These are phyloP conservation scores for Meliscaeva auricollis DNA, from an alignment of 2,888 invertebrate genomes.

Conservation along the genomic window DNA sequence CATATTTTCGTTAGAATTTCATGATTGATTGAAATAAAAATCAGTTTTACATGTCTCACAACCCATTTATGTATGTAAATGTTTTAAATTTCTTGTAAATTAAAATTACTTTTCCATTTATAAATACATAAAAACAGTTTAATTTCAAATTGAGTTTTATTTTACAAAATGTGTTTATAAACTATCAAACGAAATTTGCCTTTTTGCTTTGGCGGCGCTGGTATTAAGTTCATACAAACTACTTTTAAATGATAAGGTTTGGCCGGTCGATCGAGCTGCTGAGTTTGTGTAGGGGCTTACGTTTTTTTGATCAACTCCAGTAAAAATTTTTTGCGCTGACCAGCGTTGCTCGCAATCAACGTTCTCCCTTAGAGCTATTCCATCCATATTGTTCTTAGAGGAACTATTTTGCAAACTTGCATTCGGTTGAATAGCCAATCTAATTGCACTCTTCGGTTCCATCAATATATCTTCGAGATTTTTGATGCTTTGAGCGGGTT, in stretches of 20 bases:
- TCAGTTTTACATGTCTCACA: not conserved
- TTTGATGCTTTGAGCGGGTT: slow-evolving; percentile 46
- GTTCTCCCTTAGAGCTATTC: slow-evolving; percentile 82
- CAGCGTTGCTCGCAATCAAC: slow-evolving; percentile 81
- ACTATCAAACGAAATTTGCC: slow-evolving; percentile 87
- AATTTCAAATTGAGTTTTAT: slow-evolving; percentile 37
- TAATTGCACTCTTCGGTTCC: slow-evolving; percentile 55
- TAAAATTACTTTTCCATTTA: slow-evolving; percentile 1
- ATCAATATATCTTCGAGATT: slow-evolving; percentile 43
- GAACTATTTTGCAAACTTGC: slow-evolving; percentile 81
- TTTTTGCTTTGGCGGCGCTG: slow-evolving; percentile 84
- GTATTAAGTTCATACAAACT: slow-evolving; percentile 45
- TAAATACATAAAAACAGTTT: not conserved
- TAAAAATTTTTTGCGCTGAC: slow-evolving; percentile 83
- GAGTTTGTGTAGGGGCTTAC: slow-evolving; percentile 80
- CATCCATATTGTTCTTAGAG: slow-evolving; percentile 82
- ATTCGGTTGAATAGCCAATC: slow-evolving; percentile 79
- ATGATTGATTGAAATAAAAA: not conserved
- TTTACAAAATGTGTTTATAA: slow-evolving; percentile 75
- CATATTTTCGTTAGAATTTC: not conserved
- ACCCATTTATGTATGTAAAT: not conserved
- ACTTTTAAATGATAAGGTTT: slow-evolving; percentile 35
- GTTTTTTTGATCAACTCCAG: slow-evolving; percentile 83
- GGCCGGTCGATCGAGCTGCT: slow-evolving; percentile 23
- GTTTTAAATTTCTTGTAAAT: not conserved